phyloP scores from a whole-genome alignment of 2,113 vertebrate species.

The Chitala chitala region DNA sequence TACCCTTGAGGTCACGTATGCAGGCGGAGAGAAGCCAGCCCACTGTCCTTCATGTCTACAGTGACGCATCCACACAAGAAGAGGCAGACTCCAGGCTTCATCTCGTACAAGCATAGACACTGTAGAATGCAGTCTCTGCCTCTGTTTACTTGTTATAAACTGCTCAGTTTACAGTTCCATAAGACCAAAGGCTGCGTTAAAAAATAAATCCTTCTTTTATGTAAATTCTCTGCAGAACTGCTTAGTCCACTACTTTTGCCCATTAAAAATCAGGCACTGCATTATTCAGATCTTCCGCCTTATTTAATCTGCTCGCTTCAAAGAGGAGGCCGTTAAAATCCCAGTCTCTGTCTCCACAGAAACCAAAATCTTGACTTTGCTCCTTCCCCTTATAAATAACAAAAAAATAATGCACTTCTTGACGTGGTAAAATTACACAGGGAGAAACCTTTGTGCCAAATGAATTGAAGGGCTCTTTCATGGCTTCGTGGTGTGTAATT shows the following conservation, averaged over 20 bases:
- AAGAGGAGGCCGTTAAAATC: background rate
- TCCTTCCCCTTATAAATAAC: background rate
- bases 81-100: background rate
- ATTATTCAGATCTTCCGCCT: constrained; percentile 2
- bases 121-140: background rate
- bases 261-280: background rate
- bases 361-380: constrained; percentile 1
- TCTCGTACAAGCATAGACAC: background rate
- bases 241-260: background rate
- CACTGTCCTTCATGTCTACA: constrained; percentile 4
- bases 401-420: constrained; percentile 1
- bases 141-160: background rate
- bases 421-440: background rate
- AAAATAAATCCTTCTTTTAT: background rate
- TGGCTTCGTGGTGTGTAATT: background rate
- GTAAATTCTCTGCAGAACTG: background rate
- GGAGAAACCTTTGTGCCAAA: background rate
- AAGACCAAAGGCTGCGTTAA: background rate
- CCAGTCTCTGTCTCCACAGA: background rate
- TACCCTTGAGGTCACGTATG: background rate
- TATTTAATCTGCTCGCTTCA: constrained; percentile 1
- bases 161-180: background rate
- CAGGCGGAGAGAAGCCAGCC: background rate
- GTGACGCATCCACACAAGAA: constrained; percentile 14
- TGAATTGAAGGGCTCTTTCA: background rate